Base-by-base conservation (phyloP, 2,113 vertebrate species). In the Pteronura brasiliensis region DNA sequence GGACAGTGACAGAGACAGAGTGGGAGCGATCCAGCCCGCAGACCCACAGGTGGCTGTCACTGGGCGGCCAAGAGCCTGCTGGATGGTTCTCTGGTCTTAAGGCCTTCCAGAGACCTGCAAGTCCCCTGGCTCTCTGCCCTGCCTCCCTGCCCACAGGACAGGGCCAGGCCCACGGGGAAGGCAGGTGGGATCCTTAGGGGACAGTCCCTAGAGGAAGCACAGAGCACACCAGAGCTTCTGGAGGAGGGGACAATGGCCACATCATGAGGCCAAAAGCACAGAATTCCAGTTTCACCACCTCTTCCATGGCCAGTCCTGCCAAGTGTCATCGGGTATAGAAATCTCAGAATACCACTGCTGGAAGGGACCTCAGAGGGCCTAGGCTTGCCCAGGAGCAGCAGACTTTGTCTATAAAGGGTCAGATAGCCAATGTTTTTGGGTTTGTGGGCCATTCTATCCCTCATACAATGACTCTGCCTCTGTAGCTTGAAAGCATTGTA, bases 1-100 rank as follows among this genome's bases (percentile, higher is more conserved):
- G 97, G 97, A 97, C 95, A 97, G 83, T 85, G 98, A 97, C 94
- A 94, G 97, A 95, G 97, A 7, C 93, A 47, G 96, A 93, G 65
- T 74, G 92, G 97, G 86, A 91, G 81, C 89, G 98, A 98, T 89
- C 87, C 3, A 23, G 44, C 25, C 55, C 34, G 20, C 3, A 8
- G 23, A 18, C 72, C 25, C 13, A 0, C 39, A 74, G 25, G 23
- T 11, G 12, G 4, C 23, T 83, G 49, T 74, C 6, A 2, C 14
- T 2, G 7, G 36, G 59, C 31, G 23, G n/a, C 20, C 49, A 69
- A 89, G 85, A 34, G n/a, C 13, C 44, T 29, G 4, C 25, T 27
- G 69, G 63, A 42, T 12, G 42, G 14, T 25, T 31, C 25, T 17
- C 12, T 31, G 36, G 20, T 39, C 55, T 85, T 61, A 7, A 0